phyloP scores from a whole-genome alignment of 2,113 vertebrate species.

The Puntigrus tetrazona region DNA sequence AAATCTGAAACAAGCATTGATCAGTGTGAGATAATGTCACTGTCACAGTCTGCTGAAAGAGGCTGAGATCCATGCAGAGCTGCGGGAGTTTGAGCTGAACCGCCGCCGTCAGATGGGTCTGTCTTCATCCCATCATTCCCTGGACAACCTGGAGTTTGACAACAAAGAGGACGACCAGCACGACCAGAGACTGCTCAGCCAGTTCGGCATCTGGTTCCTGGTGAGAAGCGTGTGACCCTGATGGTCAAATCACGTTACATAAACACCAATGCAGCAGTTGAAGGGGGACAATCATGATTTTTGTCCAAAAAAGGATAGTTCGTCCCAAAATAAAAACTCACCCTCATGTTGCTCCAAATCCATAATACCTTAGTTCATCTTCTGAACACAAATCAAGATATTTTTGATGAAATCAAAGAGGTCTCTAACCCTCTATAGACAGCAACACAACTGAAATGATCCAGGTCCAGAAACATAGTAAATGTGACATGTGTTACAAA shows the following conservation, averaged over 20 bases:
- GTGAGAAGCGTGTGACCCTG: conserved; percentile 69
- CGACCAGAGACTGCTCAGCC: conserved; percentile 95
- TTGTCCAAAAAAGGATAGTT: background rate
- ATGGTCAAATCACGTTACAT: background rate
- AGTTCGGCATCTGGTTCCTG: conserved; percentile 99
- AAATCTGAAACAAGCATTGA: background rate
- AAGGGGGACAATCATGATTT: background rate
- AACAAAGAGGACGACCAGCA: conserved; percentile 99
- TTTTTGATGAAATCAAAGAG: no score
- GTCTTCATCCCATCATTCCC: conserved; percentile 93
- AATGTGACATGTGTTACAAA: no score
- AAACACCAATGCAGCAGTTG: background rate
- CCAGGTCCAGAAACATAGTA: no score
- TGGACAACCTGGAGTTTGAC: conserved; percentile 96
- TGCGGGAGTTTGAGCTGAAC: conserved; percentile 92
- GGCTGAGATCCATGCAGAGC: conserved; percentile 96
- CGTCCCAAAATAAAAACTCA: no score
- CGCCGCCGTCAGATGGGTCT: conserved; percentile 93
- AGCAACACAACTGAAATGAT: no score
- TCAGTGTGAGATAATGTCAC: background rate
- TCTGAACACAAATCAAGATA: no score
- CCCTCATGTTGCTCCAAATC: no score
- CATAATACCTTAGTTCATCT: no score
- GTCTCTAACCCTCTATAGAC: no score
- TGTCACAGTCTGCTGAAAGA: conserved; percentile 89